phyloP scores from a whole-genome alignment of 2,113 vertebrate species.

The Stegostoma tigrinum region DNA sequence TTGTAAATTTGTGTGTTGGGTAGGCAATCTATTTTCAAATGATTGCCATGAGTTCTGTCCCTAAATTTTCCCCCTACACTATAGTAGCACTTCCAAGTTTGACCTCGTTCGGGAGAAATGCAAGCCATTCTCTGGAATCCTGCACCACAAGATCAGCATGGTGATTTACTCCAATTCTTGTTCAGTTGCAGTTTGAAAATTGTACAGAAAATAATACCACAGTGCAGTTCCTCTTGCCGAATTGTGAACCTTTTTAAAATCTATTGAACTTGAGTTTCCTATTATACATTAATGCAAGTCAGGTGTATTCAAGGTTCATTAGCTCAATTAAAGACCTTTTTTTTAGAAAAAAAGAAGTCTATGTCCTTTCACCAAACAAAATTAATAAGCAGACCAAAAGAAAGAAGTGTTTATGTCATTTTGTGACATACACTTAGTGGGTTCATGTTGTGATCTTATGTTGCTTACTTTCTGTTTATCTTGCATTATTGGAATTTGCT shows the following conservation, averaged over 20 bases:
- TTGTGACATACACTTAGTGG: no score
- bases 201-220: no score
- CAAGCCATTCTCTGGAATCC: neutral
- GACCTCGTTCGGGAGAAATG: neutral
- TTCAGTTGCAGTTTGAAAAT: no score
- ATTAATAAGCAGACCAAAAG: no score
- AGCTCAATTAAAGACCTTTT: no score
- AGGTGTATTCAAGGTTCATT: neutral
- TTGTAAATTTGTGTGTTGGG: neutral
- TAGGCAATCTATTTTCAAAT: neutral
- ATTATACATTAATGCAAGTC: neutral
- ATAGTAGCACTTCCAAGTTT: neutral
- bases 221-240: no score
- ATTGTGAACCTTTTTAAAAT: no score
- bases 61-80: neutral
- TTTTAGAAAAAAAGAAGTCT: no score
- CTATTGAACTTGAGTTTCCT: neutral
- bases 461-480: no score
- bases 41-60: neutral
- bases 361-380: neutral
- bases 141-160: neutral
- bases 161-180: neutral
- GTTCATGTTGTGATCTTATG: no score
- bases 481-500: no score
- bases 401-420: no score